Base-by-base conservation (phyloP, 1,140 invertebrate species). In the Aphaenogaster rudis region DNA sequence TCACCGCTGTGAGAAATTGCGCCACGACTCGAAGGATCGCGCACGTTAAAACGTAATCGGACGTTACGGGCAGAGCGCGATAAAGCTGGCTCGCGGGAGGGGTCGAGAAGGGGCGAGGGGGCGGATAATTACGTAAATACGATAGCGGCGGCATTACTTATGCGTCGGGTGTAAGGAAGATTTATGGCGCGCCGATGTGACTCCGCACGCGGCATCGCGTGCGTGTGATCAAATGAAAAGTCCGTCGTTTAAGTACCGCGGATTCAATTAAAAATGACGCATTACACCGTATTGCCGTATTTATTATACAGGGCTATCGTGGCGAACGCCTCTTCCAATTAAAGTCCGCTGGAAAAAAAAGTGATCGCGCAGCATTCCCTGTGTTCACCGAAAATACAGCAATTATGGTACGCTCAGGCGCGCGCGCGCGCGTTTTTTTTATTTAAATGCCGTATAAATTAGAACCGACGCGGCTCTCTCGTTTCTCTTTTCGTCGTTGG, bases 91-190 rank as follows among this genome's bases (percentile, higher is more conserved):
- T 13, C 45, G 17, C 7, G n/a, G 28, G 33, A n/a, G 9, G 9
- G 2, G 7, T 5, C 28, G 28, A 57, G 21, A 76, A 63, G 28
- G 28, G 28, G 11, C 76, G 77, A 5, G 57, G 61, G 21, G 45
- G 21, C 7, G 78, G 63, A 80, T 81, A 71, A 81, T 81, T 71
- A 71, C 79, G 64, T 81, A 81, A 79, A 81, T 57, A 81, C 39
- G 66, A 81, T 57, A 71, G 21, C 52, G 21, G 0, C 33, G 33
- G 64, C 66, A 81, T 81, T 81, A 81, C 78, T 81, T 81, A 81
- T 71, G 79, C 64, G 79, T 45, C 50, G 64, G 48, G 6, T 45
- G 50, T 81, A 59, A 81, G 50, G 52, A 15, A 81, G 66, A 81
- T 81, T 81, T 50, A 81, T 45, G 11, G 77, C 17, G n/a, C 77